Evolutionary conservation across 2,888 invertebrate genomes (phyloP), one percentile per base, ranked within the genome.

Genomic region (Caprella mutica): DNA sequence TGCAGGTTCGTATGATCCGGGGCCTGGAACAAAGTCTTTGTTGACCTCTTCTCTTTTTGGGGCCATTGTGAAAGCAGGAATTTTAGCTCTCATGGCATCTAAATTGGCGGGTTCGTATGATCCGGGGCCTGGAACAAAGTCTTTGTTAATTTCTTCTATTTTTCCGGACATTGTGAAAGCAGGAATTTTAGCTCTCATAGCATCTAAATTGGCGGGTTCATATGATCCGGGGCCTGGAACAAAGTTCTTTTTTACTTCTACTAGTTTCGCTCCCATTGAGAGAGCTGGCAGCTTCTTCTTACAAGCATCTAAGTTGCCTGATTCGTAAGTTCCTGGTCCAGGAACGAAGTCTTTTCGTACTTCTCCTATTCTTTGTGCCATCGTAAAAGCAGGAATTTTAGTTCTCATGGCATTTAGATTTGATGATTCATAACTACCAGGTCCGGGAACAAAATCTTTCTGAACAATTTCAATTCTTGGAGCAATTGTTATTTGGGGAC

Each of bases 301-400:
- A 27, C 56, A 55, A 8, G 44, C 51, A 50, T 59, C 52, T 30
- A 63, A 44, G 46, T 63, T 46, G 2, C 52, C 59, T 6, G 52
- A 38, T 19, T 63, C 59, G 74, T 91, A 91, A 65, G 85, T 82
- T n/a, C 88, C 89, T 17, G 91, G 91, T 21, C 90, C 90, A 2
- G 91, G 91, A 29, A 90, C 89, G 66, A 79, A 82, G 56, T 77
- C 74, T 54, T 72, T 74, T 67, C 75, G 77, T 30, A 70, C 70
- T 38, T 72, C 71, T 17, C 30, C 30, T 65, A 76, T 76, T 58
- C 78, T 56, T 21, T 58, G 35, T n/a, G 60, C 46, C 43, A 65
- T 62, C 23, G 65, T 65, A 53, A 65, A 65, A 26, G 65, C 65
- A 1, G 65, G 65, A 3, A 62, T 50, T 5, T 60, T 43, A 12